Evolutionary conservation across 1,140 invertebrate genomes (phyloP), one percentile per base, ranked within the genome.

Genomic region (Pinna nobilis): DNA sequence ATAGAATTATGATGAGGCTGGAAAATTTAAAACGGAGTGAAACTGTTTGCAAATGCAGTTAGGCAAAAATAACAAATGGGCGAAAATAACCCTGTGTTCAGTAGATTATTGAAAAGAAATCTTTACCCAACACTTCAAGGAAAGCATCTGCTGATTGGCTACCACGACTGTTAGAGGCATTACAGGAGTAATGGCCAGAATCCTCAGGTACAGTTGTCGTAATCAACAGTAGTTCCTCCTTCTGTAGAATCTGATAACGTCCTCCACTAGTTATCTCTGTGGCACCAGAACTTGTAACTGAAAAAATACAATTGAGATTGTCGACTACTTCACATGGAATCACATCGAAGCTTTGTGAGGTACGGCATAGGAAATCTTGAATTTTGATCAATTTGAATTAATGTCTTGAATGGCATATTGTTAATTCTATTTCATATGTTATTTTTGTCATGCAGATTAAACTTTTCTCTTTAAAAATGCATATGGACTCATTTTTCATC

Each of bases 101-200:
- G n/a, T n/a, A n/a, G n/a, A n/a, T n/a, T n/a, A 23, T 53, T 32
- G 18, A 3, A 59, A 33, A 33, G 25, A 33, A n/a, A 7, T 23
- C 13, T 59, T 37, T 91, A 96, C 96, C 94, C 82, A 96, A 90
- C 51, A 97, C 95, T 57, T 92, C 92, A 32, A 98, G 90, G 88
- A 92, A 93, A 50, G 94, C 96, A 75, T 94, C 93, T 67, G 93
- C 95, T 82, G 94, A 92, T 7, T 95, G 93, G 70, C 92, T 92
- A 41, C 97, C 97, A 39, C 95, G 95, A 87, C 95, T 95, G 86
- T 98, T 98, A 30, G 94, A 91, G 71, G 96, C 91, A 55, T 95
- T 91, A 87, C 97, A 99, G 9, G 93, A 94, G 85, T 98, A 99
- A 83, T 94, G 93, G 49, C 96, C 97, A 74, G 93, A 93, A 87